phyloP scores from a whole-genome alignment of 2,888 invertebrate genomes.

The Standfussiana lucernea region DNA sequence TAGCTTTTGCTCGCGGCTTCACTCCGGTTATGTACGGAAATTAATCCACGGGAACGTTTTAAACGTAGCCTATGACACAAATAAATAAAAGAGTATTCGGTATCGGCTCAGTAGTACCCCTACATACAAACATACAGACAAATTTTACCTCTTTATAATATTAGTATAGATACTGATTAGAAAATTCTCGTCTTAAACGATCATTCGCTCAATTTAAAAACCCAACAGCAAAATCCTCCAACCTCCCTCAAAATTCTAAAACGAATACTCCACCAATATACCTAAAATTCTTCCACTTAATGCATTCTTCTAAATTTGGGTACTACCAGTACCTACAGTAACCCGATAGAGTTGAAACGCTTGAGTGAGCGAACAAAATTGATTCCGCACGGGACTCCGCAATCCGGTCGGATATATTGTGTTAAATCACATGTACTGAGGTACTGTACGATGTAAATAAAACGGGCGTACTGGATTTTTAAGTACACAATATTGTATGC shows the following conservation, averaged over 20 bases:
- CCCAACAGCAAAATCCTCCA: not conserved
- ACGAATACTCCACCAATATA: constrained; percentile 30
- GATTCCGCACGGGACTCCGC: constrained; percentile 67
- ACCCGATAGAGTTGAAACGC: constrained; percentile 69
- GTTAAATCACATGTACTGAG: constrained; percentile 67
- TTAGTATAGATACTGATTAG: not conserved
- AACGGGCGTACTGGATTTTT: constrained; percentile 50
- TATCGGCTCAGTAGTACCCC: too few species aligned
- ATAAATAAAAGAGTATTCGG: too few species aligned
- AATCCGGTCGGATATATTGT: constrained; percentile 68
- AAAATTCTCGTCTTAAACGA: not conserved
- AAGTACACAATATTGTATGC: constrained; percentile 53
- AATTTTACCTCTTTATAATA: too few species aligned
- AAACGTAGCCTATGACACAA: too few species aligned
- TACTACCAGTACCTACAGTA: constrained; percentile 50
- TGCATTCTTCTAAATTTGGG: constrained; percentile 60
- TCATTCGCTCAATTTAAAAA: not conserved
- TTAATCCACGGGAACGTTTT: too few species aligned
- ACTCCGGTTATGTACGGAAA: too few species aligned
- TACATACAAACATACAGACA: too few species aligned
- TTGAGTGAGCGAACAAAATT: constrained; percentile 69
- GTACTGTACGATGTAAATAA: constrained; percentile 61
- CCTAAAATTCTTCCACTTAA: constrained; percentile 52
- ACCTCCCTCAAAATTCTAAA: constrained; percentile 1
- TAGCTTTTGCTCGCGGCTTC: too few species aligned